phyloP scores from a whole-genome alignment of 1,140 invertebrate genomes.

The Drosophila gunungcola region DNA sequence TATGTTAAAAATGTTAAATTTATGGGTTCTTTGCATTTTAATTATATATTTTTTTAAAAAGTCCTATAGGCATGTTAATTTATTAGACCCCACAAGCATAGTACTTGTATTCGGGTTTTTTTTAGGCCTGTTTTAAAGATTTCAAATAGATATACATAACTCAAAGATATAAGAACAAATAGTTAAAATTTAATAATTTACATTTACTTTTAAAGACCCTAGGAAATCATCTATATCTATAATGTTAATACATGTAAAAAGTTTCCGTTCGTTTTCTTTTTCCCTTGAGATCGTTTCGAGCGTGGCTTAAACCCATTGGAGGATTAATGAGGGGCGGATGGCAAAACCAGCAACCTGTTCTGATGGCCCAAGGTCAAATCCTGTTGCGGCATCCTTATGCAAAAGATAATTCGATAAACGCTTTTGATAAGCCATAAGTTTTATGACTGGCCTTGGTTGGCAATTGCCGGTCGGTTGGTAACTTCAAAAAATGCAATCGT shows the following conservation, averaged over 20 bases:
- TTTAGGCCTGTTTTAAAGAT: no score
- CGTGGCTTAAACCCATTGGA: not conserved
- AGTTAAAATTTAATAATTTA: no score
- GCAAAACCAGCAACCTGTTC: slow-evolving; percentile 1
- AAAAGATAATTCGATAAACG: slow-evolving; percentile 50
- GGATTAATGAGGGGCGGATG: slow-evolving; percentile 16
- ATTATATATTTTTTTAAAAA: no score
- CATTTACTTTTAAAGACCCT: no score
- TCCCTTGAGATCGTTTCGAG: not conserved
- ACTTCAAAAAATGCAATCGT: not conserved
- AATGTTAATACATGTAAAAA: not conserved
- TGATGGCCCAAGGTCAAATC: slow-evolving; percentile 20
- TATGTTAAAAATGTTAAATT: no score
- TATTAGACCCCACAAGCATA: no score
- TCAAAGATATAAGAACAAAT: no score
- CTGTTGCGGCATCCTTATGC: slow-evolving; percentile 33
- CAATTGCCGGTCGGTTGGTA: not conserved
- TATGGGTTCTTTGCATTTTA: not conserved
- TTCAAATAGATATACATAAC: no score
- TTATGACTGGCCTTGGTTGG: slow-evolving; percentile 37
- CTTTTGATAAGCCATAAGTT: slow-evolving; percentile 54
- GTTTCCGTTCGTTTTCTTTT: not conserved
- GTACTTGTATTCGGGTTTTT: no score
- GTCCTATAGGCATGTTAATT: no score
- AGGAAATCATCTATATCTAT: not conserved